Percentiles rank a stretch among this genome's conserved stretches.
These are phyloP conservation scores for Syndactyla subalaris DNA, from an alignment of 2,797 vertebrate species.

Conservation along the genomic window DNA sequence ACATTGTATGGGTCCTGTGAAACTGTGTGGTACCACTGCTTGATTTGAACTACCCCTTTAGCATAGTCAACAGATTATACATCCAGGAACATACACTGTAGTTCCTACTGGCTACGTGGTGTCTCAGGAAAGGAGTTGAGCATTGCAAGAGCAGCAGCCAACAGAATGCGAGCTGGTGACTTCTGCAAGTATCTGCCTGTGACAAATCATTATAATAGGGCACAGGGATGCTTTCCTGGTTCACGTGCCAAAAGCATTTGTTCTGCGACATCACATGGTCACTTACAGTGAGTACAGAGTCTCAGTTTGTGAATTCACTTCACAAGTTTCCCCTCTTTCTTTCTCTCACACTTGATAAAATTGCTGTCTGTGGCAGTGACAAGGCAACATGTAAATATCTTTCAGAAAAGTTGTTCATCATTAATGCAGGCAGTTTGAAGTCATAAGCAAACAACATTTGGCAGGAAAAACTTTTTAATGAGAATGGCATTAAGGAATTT, in stretches of 20 bases:
- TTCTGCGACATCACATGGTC: neutral
- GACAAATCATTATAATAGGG: neutral
- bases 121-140: neutral
- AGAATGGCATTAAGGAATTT: neutral
- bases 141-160: neutral
- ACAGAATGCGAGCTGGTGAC: neutral
- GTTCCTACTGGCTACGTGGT: neutral
- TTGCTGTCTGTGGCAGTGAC: neutral
- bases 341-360: neutral
- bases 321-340: neutral
- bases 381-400: neutral
- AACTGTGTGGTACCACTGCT: neutral
- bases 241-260: neutral
- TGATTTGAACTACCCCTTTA: neutral
- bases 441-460: neutral
- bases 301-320: neutral
- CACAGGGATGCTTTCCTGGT: neutral
- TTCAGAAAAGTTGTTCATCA: neutral
- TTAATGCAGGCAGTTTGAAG: neutral
- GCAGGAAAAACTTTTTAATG: slow-evolving; percentile 23
- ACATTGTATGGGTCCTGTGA: neutral
- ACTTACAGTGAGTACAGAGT: neutral
- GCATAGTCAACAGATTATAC: neutral
- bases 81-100: accelerated
- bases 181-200: neutral